Evolutionary conservation across 2,113 vertebrate species (phyloP), one percentile per base, ranked within the genome.

Genomic region (Porphyrio hochstetteri): DNA sequence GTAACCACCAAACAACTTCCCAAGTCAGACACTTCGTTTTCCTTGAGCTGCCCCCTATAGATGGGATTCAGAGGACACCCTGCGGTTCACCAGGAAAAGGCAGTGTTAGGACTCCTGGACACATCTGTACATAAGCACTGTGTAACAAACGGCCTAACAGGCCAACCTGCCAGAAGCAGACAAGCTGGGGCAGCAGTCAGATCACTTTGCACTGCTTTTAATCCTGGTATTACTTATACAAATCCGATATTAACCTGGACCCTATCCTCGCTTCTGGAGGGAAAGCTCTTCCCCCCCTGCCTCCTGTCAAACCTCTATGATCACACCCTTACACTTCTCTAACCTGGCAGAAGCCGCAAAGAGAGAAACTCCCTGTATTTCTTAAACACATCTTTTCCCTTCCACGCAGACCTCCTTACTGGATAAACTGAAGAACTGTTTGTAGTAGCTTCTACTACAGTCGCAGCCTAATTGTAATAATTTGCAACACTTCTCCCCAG

Each of bases 41-140:
- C 38, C 29, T 16, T 6, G 3, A 52, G 19, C 8, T 74, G 29
- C 23, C 72, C 31, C 69, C 27, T 27, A 5, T 36, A 20, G 50
- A 11, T 29, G 33, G 31, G 16, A 50, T 48, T 44, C 65, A 13
- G 60, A 38, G 67, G 28, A 65, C 13, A 15, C 5, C 2, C 14
- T 61, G 12, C 33, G 56, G 9, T 44, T 50, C 50, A 33, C 11
- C 0, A 1, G 60, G 18, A 11, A 33, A 27, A 8, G 29, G 44
- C 57, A 46, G 44, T 24, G 25, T 13, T 13, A 11, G 20, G 48
- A 60, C 36, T 19, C 21, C 21, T 3, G 25, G 42, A 29, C 28
- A 31, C 35, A 52, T 55, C 48, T 2, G 0, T 9, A 64, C 19
- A 29, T 9, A 68, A 27, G 48, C 23, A 21, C 19, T 36, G 52